Conservation (phyloP, 2,888 invertebrate genomes). For the Mesorhabditis belari region DNA sequence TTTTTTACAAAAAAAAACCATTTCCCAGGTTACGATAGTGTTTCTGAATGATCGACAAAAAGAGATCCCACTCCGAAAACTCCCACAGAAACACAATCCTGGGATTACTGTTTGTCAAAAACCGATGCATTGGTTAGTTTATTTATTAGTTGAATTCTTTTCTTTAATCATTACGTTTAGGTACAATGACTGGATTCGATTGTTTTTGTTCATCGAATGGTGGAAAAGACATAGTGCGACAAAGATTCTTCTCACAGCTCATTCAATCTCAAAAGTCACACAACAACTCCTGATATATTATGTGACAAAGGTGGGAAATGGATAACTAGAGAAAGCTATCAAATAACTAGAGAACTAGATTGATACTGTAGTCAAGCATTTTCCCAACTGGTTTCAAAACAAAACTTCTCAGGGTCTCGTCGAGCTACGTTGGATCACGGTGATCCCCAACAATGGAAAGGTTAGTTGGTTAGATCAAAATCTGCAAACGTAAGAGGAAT, state of each 20-base stretch:
- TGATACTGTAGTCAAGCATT: no score
- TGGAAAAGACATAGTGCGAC: background rate
- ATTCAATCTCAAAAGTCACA: background rate
- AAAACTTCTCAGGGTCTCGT: background rate
- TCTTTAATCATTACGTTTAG: no score
- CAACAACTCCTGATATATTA: background rate
- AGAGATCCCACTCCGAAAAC: background rate
- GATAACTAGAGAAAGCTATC: no score
- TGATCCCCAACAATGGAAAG: background rate
- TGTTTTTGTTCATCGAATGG: background rate
- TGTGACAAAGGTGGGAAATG: no score
- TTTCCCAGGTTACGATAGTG: no score
- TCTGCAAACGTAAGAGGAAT: no score
- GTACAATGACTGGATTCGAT: background rate
- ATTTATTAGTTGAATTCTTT: no score
- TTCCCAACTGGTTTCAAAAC: background rate
- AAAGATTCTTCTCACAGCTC: background rate
- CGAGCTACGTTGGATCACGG: background rate
- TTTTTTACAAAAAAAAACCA: background rate
- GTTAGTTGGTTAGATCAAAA: background rate
- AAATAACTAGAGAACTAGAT: no score
- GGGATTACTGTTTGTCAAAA: background rate
- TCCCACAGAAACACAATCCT: background rate
- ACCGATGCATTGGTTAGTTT: background rate
- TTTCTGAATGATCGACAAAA: no score